A percentile compares a stretch with the other conserved stretches of the same genome.
These are phyloP conservation scores for Gadus chalcogrammus DNA, from an alignment of 2,113 vertebrate species.

Conservation along the genomic window DNA sequence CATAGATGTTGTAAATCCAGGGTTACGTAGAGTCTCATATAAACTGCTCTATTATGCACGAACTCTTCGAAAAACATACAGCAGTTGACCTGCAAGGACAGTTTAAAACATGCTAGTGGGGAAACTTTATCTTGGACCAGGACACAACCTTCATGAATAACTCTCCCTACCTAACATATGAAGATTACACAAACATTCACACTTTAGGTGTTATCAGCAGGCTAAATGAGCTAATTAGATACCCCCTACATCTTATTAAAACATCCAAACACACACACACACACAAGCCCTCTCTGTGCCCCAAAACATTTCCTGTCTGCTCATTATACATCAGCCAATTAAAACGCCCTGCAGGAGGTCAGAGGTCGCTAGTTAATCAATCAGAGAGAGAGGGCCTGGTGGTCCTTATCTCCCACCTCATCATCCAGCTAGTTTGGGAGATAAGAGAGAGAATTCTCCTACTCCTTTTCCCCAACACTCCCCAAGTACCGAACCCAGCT, in stretches of 20 bases:
- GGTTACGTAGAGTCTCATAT: slow-evolving; percentile 24
- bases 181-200: not conserved
- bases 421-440: slow-evolving; percentile 46
- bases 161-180: slow-evolving; percentile 21
- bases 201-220: slow-evolving; percentile 39
- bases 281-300: slow-evolving; percentile 31
- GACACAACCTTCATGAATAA: slow-evolving; percentile 26
- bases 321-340: slow-evolving; percentile 66
- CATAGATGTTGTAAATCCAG: too few relatives aligned
- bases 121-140: slow-evolving; percentile 36
- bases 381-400: slow-evolving; percentile 52
- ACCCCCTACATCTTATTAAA: slow-evolving; percentile 7
- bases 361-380: slow-evolving; percentile 72
- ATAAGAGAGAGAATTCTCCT: slow-evolving; percentile 32
- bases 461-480: too few relatives aligned
- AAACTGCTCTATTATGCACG: slow-evolving; percentile 33
- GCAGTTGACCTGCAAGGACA: too few relatives aligned
- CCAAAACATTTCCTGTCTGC: slow-evolving; percentile 39
- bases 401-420: slow-evolving; percentile 56
- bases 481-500: too few relatives aligned
- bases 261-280: slow-evolving; percentile 6
- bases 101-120: slow-evolving; percentile 32
- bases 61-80: too few relatives aligned
- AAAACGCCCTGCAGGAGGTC: slow-evolving; percentile 58
- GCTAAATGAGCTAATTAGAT: slow-evolving; percentile 54